These are phyloP conservation scores for Lutjanus argentimaculatus DNA, from an alignment of 2,797 vertebrate genomes.

Conservation along the genomic window DNA sequence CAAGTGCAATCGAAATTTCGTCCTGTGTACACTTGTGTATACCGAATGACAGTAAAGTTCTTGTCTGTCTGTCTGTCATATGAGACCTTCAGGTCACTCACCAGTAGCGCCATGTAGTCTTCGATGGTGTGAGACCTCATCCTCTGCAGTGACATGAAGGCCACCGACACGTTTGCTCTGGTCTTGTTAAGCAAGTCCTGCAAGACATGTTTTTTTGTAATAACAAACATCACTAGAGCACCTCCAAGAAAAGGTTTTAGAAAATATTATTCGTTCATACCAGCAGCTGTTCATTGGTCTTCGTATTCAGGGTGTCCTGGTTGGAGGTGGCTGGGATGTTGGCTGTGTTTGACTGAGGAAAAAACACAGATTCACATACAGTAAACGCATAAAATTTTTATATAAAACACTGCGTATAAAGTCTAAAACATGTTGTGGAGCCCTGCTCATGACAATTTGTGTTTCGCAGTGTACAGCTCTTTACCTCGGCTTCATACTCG, in stretches of 20 bases:
- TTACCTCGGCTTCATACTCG: conserved; percentile 96
- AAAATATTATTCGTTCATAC: conserved; percentile 52
- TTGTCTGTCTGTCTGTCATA: too few relatives aligned
- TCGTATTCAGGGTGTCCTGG: conserved; percentile 37
- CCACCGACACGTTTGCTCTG: conserved; percentile 43
- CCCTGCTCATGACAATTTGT: neutral
- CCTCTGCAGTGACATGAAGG: conserved; percentile 52
- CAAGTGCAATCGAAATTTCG: too few relatives aligned
- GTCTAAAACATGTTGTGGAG: neutral
- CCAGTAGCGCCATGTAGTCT: conserved; percentile 62
- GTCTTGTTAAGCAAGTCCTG: conserved; percentile 73
- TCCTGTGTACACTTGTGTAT: too few relatives aligned
- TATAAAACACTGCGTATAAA: neutral
- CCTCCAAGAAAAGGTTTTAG: neutral
- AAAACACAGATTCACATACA: conserved; percentile 16
- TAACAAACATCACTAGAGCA: conserved; percentile 1
- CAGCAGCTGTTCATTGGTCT: conserved; percentile 75
- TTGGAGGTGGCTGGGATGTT: neutral
- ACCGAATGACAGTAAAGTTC: too few relatives aligned
- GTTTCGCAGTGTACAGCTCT: conserved; percentile 7
- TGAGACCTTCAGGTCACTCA: conserved; percentile 52
- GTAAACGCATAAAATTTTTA: neutral
- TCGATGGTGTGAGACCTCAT: conserved; percentile 22
- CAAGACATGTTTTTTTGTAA: conserved; percentile 17
- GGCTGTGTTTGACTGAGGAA: conserved; percentile 50